phyloP scores from a whole-genome alignment of 2,888 invertebrate species.

The Noctua janthe region DNA sequence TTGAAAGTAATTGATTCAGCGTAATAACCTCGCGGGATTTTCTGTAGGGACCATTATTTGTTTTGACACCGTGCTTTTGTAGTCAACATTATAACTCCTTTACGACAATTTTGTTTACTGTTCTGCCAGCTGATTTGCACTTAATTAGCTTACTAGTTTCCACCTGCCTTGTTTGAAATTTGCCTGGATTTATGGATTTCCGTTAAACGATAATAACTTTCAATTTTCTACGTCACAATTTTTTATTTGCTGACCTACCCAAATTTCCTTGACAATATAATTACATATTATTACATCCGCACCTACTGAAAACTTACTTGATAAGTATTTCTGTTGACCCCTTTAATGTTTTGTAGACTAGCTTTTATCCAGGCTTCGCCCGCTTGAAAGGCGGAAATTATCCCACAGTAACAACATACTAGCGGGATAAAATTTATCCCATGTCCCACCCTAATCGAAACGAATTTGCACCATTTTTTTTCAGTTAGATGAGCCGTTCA shows the following conservation, averaged over 20 bases:
- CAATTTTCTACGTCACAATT: neutral
- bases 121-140: neutral
- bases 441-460: neutral
- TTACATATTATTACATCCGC: neutral
- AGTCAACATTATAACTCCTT: conserved; percentile 2
- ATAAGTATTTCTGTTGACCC: neutral
- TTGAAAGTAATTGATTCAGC: conserved; percentile 49
- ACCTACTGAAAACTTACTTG: neutral
- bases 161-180: neutral
- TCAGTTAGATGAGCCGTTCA: neutral
- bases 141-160: neutral
- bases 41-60: conserved; percentile 10
- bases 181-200: neutral
- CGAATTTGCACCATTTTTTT: neutral
- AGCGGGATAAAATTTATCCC: neutral
- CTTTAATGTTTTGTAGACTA: neutral
- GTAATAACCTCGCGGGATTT: conserved; percentile 15
- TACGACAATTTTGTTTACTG: neutral
- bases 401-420: neutral
- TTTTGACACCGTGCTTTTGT: conserved; percentile 25
- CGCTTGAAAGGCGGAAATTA: neutral
- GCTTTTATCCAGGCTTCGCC: neutral
- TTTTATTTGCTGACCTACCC: neutral
- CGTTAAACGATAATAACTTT: neutral
- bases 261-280: neutral